Evolutionary conservation across 2,113 vertebrate species (phyloP).

Genomic region (cattle (Bos taurus)): DNA sequence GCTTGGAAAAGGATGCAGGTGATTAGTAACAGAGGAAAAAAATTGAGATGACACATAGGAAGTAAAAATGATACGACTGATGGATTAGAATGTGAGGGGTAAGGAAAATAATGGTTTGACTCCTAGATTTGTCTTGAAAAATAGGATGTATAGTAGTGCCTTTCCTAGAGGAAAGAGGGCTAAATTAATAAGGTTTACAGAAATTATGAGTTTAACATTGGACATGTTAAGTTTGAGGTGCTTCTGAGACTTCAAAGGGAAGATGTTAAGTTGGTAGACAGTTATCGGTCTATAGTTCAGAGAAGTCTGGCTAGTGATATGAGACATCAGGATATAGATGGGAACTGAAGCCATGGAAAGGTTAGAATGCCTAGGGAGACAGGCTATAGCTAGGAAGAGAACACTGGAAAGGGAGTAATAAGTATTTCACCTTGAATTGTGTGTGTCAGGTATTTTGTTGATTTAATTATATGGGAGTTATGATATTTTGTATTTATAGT

Average conservation of each 20-base stretch:
- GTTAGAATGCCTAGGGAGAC: background rate
- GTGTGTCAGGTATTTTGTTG: background rate
- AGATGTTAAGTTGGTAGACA: background rate
- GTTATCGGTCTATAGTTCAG: background rate
- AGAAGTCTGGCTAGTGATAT: background rate
- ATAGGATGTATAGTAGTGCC: background rate
- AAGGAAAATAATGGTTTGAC: background rate
- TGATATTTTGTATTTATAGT: conserved; percentile 12
- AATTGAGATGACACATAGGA: background rate
- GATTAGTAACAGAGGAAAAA: background rate
- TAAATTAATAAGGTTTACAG: background rate
- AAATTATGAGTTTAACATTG: background rate
- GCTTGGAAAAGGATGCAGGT: background rate
- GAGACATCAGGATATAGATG: background rate
- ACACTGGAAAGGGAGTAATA: background rate
- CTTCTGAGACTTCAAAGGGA: background rate
- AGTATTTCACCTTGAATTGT: background rate
- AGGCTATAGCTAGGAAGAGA: background rate
- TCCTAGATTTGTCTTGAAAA: conserved; percentile 14
- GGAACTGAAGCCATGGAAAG: background rate
- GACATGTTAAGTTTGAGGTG: background rate
- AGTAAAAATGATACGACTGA: background rate
- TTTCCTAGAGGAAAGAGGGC: background rate
- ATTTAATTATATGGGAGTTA: conserved; percentile 10
- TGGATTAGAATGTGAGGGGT: background rate